phyloP scores from a whole-genome alignment of 2,888 invertebrate species.

The Hyles lineata region DNA sequence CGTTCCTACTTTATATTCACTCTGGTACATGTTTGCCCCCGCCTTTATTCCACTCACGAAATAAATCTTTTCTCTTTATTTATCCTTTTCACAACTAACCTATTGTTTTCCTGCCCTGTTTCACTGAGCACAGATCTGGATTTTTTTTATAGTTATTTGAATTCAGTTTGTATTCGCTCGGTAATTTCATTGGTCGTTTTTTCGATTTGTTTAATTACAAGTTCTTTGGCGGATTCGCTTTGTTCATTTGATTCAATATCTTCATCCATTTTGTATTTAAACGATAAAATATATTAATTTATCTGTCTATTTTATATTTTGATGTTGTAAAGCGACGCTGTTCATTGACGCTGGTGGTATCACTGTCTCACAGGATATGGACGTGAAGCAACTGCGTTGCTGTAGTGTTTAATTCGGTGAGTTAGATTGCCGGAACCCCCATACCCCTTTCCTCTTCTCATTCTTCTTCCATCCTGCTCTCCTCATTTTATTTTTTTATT shows the following conservation, averaged over 20 bases:
- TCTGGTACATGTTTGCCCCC: constrained; percentile 52
- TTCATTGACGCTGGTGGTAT: too few species aligned
- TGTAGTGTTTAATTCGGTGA: too few species aligned
- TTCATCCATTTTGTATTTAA: too few species aligned
- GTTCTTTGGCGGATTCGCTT: neutral
- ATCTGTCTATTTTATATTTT: too few species aligned
- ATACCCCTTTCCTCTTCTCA: too few species aligned
- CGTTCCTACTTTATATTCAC: constrained; percentile 60
- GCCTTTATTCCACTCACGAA: constrained; percentile 66
- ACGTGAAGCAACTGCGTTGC: too few species aligned
- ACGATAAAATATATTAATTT: too few species aligned
- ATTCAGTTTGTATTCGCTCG: constrained; percentile 14
- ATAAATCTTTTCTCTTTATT: constrained; percentile 69
- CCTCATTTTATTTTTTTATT: too few species aligned
- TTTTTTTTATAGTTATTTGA: constrained; percentile 36
- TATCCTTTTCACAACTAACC: constrained; percentile 63
- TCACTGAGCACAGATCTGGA: constrained; percentile 53
- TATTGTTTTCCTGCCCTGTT: constrained; percentile 60
- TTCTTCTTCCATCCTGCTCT: too few species aligned
- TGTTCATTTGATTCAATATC: neutral
- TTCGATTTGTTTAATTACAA: constrained; percentile 8
- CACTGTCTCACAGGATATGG: too few species aligned
- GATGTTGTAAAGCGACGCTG: too few species aligned
- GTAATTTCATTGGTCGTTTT: constrained; percentile 31
- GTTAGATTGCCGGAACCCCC: too few species aligned